Percentiles rank a stretch among this genome's conserved stretches.
phyloP scores from a whole-genome alignment of 2,797 vertebrate species.

The Sebastes flavidus region DNA sequence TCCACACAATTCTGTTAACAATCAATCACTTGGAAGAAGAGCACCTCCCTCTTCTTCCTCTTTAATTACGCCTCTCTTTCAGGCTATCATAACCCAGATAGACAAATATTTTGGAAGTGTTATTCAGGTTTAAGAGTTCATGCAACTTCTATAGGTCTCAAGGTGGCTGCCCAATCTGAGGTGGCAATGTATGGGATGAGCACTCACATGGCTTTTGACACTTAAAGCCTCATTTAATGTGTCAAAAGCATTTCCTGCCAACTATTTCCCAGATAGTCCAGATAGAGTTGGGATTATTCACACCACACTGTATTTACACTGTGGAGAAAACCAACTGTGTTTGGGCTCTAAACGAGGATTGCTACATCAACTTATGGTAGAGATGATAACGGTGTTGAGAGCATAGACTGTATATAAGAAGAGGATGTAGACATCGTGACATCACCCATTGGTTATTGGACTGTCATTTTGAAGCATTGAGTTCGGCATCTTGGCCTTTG shows the following conservation, averaged over 20 bases:
- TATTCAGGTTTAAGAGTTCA: neutral
- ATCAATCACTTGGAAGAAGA: neutral
- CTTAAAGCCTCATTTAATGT: neutral
- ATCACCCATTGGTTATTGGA: too few relatives aligned
- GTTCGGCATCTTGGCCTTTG: too few relatives aligned
- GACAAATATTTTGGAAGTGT: neutral
- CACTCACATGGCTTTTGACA: neutral
- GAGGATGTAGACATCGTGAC: too few relatives aligned
- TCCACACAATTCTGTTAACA: neutral
- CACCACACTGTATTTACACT: neutral
- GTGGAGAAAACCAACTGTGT: neutral
- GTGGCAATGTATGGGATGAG: neutral
- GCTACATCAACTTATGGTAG: neutral
- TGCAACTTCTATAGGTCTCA: neutral
- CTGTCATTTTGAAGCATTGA: too few relatives aligned
- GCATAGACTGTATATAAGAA: too few relatives aligned
- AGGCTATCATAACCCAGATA: neutral
- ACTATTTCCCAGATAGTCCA: neutral
- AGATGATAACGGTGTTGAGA: neutral
- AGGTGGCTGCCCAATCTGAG: neutral
- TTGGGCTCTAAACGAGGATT: neutral
- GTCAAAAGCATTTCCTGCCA: neutral
- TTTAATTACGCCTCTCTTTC: neutral
- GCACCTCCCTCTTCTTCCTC: neutral
- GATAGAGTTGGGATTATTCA: neutral